Conservation (phyloP, 1,140 invertebrate species). For the Megalonaias nervosa region DNA sequence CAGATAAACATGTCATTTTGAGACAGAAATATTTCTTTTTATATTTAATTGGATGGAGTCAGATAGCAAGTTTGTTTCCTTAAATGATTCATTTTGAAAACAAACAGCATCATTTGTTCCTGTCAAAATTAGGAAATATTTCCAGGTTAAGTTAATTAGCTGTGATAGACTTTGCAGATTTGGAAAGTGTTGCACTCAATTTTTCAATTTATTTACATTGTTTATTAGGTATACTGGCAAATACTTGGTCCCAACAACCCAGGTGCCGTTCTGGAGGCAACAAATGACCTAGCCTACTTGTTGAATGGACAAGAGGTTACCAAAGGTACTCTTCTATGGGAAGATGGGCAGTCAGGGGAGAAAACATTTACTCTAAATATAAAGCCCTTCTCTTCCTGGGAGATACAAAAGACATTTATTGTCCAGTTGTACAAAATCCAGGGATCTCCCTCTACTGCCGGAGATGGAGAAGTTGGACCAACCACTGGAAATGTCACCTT, state of each 20-base stretch:
- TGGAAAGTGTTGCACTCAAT: neutral
- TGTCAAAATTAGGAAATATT: too few species aligned
- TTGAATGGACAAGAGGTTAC: slow-evolving; percentile 50
- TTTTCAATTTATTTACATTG: neutral
- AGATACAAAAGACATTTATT: slow-evolving; percentile 64
- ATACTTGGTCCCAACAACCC: slow-evolving; percentile 68
- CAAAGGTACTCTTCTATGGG: slow-evolving; percentile 52
- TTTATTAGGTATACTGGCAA: slow-evolving; percentile 60
- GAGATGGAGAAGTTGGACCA: slow-evolving; percentile 59
- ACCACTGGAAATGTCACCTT: slow-evolving; percentile 50
- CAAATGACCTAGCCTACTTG: slow-evolving; percentile 55
- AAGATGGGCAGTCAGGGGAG: slow-evolving; percentile 51
- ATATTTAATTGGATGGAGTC: too few species aligned
- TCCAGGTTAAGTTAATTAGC: too few species aligned
- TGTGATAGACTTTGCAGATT: too few species aligned
- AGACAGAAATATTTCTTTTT: too few species aligned
- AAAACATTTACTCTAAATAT: slow-evolving; percentile 57
- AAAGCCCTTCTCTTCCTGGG: slow-evolving; percentile 62
- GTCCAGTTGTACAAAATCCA: slow-evolving; percentile 56
- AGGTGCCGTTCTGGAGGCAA: slow-evolving; percentile 46
- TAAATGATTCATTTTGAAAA: too few species aligned
- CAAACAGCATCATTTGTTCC: too few species aligned
- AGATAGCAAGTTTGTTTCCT: too few species aligned
- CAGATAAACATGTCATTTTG: too few species aligned
- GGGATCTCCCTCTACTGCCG: slow-evolving; percentile 40